Conservation (phyloP, 2,797 vertebrate species). For the Cyclura pinguis region DNA sequence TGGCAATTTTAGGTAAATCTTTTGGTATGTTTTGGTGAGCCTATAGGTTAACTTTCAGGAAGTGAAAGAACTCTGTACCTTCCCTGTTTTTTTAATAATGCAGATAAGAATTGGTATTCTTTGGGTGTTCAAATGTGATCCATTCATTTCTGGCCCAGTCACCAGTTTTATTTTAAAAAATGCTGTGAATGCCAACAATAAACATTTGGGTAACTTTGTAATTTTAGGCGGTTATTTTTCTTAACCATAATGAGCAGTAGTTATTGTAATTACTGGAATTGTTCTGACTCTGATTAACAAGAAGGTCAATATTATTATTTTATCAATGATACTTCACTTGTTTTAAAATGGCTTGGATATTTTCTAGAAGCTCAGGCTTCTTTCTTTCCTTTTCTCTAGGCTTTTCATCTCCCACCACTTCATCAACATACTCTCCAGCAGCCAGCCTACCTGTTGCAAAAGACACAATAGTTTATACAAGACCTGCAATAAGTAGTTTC, state of each 20-base stretch:
- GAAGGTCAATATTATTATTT: neutral
- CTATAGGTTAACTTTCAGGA: neutral
- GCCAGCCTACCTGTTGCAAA: constrained; percentile 64
- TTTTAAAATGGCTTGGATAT: constrained; percentile 32
- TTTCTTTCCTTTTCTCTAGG: constrained; percentile 59
- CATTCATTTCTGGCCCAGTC: neutral
- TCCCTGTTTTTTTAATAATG: neutral
- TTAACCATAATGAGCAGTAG: too few species aligned
- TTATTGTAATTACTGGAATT: neutral
- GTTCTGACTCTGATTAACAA: neutral
- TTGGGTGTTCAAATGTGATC: neutral
- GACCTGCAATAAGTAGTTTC: constrained; percentile 82
- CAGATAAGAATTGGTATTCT: neutral
- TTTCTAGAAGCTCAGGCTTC: constrained; percentile 28
- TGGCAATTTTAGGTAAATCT: neutral
- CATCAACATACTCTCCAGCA: constrained; percentile 66
- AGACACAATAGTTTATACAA: constrained; percentile 77
- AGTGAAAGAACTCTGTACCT: neutral
- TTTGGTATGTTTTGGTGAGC: neutral
- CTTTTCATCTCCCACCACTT: constrained; percentile 74
- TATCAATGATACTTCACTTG: neutral
- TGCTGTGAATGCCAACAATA: too few species aligned
- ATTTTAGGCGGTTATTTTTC: too few species aligned
- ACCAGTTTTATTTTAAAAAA: too few species aligned
- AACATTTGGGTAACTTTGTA: too few species aligned